These are phyloP conservation scores for Homarus gammarus DNA, from an alignment of 2,888 invertebrate genomes.

Conservation along the genomic window DNA sequence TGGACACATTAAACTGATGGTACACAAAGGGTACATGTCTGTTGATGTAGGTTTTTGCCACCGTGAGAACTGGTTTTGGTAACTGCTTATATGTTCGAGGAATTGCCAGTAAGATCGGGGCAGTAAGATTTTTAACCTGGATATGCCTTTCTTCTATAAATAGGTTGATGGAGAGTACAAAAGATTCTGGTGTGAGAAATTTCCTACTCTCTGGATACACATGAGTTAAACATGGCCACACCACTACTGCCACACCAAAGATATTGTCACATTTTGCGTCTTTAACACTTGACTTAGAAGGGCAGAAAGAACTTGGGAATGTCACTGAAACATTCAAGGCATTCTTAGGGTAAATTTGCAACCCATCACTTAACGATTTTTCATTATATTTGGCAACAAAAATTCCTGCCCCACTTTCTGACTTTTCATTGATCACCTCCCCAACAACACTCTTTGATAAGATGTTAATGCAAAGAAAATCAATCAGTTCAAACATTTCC, in stretches of 20 bases:
- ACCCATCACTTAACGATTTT: conserved; percentile 30
- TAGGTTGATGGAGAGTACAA: conserved; percentile 46
- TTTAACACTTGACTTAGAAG: conserved; percentile 29
- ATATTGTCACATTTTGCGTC: conserved; percentile 50
- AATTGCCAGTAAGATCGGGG: conserved; percentile 56
- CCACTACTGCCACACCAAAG: conserved; percentile 41
- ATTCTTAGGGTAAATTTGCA: conserved; percentile 7
- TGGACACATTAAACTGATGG: conserved; percentile 64
- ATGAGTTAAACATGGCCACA: conserved; percentile 72
- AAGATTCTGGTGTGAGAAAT: conserved; percentile 20
- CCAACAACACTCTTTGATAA: conserved; percentile 41
- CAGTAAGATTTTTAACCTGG: conserved; percentile 33
- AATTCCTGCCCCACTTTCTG: conserved; percentile 54
- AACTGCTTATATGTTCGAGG: conserved; percentile 37
- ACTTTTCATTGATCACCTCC: conserved; percentile 34
- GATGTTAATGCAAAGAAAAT: conserved; percentile 39
- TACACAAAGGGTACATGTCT: conserved; percentile 65
- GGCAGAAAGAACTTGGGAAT: conserved; percentile 58
- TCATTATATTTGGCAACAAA: conserved; percentile 58
- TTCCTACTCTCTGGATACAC: conserved; percentile 27
- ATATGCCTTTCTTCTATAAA: conserved; percentile 22
- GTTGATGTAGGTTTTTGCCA: conserved; percentile 22
- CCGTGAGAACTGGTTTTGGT: conserved; percentile 16
- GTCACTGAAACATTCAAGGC: conserved; percentile 42
- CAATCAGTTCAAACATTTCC: conserved; percentile 48